A percentile compares a stretch with the other conserved stretches of the same genome.
phyloP scores from a whole-genome alignment of 2,888 invertebrate genomes.

The Protophormia terraenovae region DNA sequence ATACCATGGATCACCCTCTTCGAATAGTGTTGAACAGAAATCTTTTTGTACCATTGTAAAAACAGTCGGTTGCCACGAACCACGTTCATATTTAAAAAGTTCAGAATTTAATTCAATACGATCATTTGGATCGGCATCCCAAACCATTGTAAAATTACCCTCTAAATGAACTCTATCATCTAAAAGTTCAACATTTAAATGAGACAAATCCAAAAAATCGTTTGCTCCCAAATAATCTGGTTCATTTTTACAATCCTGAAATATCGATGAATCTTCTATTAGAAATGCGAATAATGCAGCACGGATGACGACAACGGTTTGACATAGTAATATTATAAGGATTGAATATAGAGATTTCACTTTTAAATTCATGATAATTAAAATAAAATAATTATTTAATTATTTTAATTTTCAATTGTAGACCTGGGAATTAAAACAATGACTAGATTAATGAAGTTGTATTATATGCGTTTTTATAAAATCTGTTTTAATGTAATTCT shows the following conservation, averaged over 20 bases:
- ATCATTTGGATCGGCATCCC: slow-evolving; percentile 47
- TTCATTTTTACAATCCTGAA: slow-evolving; percentile 50
- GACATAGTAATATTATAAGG: background rate
- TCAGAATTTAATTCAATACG: slow-evolving; percentile 46
- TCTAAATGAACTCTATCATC: slow-evolving; percentile 49
- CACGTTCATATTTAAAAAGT: slow-evolving; percentile 45
- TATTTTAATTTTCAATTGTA: no score
- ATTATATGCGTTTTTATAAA: no score
- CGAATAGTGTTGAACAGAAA: slow-evolving; percentile 29
- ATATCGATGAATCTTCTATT: slow-evolving; percentile 24
- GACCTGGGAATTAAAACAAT: no score
- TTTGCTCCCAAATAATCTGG: slow-evolving; percentile 23
- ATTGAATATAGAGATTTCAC: background rate
- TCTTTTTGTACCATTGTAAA: slow-evolving; percentile 38
- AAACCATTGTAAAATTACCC: slow-evolving; percentile 20
- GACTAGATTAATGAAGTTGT: no score
- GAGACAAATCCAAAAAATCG: slow-evolving; percentile 38
- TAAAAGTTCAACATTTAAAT: slow-evolving; percentile 39
- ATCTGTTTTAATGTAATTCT: no score
- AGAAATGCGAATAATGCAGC: slow-evolving; percentile 31
- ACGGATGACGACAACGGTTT: background rate
- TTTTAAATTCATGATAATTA: background rate
- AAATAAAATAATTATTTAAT: no score
- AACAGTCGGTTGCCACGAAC: slow-evolving; percentile 50
- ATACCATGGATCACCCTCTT: slow-evolving; percentile 31